Conservation (phyloP, 2,797 vertebrate genomes). For the Eurystomus glaucurus region DNA sequence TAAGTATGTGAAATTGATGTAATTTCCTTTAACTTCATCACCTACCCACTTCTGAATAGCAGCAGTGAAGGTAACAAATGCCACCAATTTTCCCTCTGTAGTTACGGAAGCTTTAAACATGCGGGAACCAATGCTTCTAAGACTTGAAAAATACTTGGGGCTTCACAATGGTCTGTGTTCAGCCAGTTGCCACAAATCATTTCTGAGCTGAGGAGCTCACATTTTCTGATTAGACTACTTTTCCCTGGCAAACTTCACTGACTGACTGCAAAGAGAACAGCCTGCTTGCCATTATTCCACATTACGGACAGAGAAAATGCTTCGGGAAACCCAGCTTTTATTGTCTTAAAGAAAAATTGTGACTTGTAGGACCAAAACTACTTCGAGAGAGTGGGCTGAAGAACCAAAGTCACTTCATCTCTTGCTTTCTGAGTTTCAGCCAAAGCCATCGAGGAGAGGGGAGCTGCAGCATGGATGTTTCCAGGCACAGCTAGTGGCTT, state of each 20-base stretch:
- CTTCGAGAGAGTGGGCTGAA: neutral
- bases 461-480: neutral
- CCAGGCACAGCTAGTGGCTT: rapidly evolving
- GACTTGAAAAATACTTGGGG: neutral
- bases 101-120: neutral
- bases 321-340: neutral
- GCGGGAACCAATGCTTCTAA: neutral
- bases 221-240: constrained; percentile 15
- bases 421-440: neutral
- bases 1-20: neutral
- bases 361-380: neutral
- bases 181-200: neutral
- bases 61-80: constrained; percentile 19
- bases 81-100: neutral
- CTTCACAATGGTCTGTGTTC: neutral
- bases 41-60: neutral
- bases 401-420: neutral
- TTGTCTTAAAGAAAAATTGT: neutral
- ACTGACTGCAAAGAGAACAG: rapidly evolving
- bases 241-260: neutral
- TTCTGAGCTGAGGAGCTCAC: neutral
- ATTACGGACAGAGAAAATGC: neutral
- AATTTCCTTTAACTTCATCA: constrained; percentile 28
- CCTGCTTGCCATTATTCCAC: neutral
- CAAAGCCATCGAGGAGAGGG: neutral